Evolutionary conservation across 2,797 vertebrate species (phyloP), one percentile per base, ranked within the genome.

Genomic region (Mallotus villosus): DNA sequence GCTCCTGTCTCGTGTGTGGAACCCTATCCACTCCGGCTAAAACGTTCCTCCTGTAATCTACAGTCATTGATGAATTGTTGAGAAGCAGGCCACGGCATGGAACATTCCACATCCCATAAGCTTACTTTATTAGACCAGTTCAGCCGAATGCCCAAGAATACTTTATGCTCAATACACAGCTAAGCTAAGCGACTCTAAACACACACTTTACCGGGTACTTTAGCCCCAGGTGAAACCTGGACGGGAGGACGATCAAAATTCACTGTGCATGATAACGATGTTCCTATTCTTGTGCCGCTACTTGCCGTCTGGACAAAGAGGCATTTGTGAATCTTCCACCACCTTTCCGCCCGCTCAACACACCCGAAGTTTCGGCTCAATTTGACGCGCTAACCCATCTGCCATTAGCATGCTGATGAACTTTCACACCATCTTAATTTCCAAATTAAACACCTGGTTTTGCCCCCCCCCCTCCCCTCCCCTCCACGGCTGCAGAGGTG

Each of bases 391-490:
- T 67, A 80, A 78, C 75, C 80, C 66, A 72, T 63, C 72, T 63
- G 59, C 78, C 79, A 88, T 92, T 90, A 89, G 84, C 90, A 88
- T 86, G 82, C 82, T 90, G 84, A 90, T 84, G 86, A 90, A 92
- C 87, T 85, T 91, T 90, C 90, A 87, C 90, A 90, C 89, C 59
- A 72, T 85, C 89, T 90, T 89, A 86, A 89, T 90, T 88, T 86
- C 81, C 80, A 91, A 89, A 92, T 92, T 74, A 91, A 91, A 92
- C 90, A 91, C 88, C 91, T 92, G 89, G 82, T 81, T 88, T 80
- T 76, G 73, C 74, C 74, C 81, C 73, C 66, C 60, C 72, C 67
- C 5, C 67, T 3, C 37, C 9, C 37, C 11, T 12, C 37, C 37
- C 37, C 9, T 34, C 32, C 32, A 34, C 32, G 32, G 32, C 74